A percentile compares a stretch with the other conserved stretches of the same genome.
Evolutionary conservation across 1,140 invertebrate genomes (phyloP).

Genomic region (Pseudomyrmex cubaensis): DNA sequence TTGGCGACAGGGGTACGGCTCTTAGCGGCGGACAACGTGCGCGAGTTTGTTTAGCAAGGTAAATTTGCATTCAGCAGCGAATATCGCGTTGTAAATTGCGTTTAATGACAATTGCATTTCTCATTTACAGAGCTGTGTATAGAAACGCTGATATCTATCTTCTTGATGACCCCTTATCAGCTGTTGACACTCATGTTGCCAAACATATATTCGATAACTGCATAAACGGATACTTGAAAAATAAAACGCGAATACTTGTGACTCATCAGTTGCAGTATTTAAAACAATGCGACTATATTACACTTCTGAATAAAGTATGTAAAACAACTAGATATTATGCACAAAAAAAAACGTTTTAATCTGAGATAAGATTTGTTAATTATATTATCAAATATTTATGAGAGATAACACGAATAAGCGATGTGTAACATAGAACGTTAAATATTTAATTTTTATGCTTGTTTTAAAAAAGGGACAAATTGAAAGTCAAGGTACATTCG

Average conservation of each 20-base stretch:
- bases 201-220: slow-evolving; percentile 85
- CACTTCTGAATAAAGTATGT: slow-evolving; percentile 89
- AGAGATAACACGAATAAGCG: no score
- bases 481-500: slow-evolving; percentile 82
- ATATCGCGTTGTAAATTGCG: background rate
- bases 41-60: slow-evolving; percentile 87
- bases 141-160: slow-evolving; percentile 86
- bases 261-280: slow-evolving; percentile 94
- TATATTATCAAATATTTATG: no score
- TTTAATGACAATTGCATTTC: slow-evolving; percentile 83
- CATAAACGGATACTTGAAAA: slow-evolving; percentile 80
- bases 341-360: no score
- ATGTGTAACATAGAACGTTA: background rate
- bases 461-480: slow-evolving; percentile 76
- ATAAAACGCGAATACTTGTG: slow-evolving; percentile 89
- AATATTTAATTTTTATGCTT: slow-evolving; percentile 36
- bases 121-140: slow-evolving; percentile 84
- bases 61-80: slow-evolving; percentile 79
- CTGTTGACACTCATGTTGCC: slow-evolving; percentile 87
- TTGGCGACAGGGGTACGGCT: slow-evolving; percentile 92
- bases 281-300: slow-evolving; percentile 89
- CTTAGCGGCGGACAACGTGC: slow-evolving; percentile 94
- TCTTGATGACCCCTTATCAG: slow-evolving; percentile 87
- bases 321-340: slow-evolving; percentile 70
- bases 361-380: no score